Conservation (phyloP, 2,797 vertebrate genomes). For the Brotogeris chrysoptera region DNA sequence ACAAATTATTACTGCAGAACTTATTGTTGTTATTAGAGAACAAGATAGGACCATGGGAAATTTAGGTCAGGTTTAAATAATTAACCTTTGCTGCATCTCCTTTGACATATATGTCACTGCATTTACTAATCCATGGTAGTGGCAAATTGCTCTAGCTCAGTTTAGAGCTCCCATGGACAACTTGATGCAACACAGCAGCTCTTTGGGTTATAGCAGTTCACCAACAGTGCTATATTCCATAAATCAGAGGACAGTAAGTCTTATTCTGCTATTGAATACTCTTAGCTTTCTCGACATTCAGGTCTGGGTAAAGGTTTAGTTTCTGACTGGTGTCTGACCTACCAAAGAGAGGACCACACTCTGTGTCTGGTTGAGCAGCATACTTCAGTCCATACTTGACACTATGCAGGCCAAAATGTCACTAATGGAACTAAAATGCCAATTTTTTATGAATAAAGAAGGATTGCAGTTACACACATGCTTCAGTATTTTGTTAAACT, state of each 20-base stretch:
- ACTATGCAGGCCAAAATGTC: background rate
- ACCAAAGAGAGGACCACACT: background rate
- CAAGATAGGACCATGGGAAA: background rate
- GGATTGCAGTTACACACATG: background rate
- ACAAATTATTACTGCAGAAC: background rate
- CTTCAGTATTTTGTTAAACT: background rate
- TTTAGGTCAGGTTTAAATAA: constrained; percentile 35
- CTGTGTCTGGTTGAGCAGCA: background rate
- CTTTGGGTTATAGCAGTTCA: background rate
- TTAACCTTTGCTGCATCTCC: background rate
- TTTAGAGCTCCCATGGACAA: background rate
- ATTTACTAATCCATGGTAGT: background rate
- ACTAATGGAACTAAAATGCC: background rate
- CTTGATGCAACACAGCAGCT: background rate
- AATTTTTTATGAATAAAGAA: background rate
- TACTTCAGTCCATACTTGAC: background rate
- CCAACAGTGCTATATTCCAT: background rate
- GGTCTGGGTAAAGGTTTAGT: background rate
- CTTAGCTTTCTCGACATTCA: background rate
- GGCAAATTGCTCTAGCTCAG: background rate
- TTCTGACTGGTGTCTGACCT: background rate
- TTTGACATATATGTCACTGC: background rate
- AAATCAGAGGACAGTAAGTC: background rate
- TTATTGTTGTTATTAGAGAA: background rate
- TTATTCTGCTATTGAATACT: background rate